Conservation (phyloP, 2,797 vertebrate species). For the Falco rusticolus region DNA sequence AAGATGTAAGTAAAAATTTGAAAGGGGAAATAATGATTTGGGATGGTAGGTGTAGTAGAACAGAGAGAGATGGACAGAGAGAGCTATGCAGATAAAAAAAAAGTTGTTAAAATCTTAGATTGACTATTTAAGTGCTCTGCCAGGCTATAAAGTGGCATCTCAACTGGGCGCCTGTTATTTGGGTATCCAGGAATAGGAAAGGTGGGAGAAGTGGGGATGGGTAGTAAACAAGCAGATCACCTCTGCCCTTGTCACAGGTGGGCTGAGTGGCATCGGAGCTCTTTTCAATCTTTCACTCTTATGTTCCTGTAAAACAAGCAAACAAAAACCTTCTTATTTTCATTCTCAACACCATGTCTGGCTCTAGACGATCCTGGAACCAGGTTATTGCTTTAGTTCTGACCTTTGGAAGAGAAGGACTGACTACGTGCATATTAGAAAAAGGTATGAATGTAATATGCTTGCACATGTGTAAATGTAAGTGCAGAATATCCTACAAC, state of each 20-base stretch:
- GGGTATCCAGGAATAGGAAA: background rate
- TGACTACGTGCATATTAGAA: background rate
- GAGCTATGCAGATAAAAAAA: background rate
- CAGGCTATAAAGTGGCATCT: background rate
- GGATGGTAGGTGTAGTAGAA: background rate
- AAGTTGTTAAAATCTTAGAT: background rate
- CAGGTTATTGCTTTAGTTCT: background rate
- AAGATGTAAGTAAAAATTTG: background rate
- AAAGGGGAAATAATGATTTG: background rate
- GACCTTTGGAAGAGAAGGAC: background rate
- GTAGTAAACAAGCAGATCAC: background rate
- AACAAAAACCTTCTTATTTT: background rate
- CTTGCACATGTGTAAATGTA: background rate
- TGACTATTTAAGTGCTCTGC: background rate
- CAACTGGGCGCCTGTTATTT: background rate
- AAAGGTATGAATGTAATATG: background rate
- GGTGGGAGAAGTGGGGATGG: background rate
- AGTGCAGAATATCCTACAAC: background rate
- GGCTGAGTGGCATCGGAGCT: background rate
- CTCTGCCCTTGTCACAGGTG: background rate
- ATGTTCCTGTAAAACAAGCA: background rate
- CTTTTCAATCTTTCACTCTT: background rate
- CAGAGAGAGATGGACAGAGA: background rate
- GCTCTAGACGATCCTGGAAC: background rate
- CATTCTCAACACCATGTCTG: background rate